Evolutionary conservation across 2,113 vertebrate species (phyloP).

Genomic region (Salminus brasiliensis): DNA sequence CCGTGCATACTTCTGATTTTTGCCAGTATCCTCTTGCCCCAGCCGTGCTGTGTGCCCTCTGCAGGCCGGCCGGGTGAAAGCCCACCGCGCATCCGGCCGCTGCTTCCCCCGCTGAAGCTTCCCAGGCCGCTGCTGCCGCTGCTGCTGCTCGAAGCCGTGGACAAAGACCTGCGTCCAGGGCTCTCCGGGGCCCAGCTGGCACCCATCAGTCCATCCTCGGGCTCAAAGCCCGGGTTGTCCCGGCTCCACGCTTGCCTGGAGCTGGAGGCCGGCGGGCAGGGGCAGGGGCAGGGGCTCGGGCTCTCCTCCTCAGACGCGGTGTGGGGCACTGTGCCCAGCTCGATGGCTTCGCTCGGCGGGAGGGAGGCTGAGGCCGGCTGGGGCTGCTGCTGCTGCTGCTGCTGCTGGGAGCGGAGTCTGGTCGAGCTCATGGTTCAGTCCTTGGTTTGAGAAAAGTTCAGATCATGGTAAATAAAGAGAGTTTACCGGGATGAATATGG

Average conservation of each 20-base stretch:
- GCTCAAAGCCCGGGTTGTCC: conserved; percentile 92
- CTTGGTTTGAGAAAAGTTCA: neutral
- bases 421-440: conserved; percentile 73
- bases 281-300: neutral
- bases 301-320: conserved; percentile 46
- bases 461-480: neutral
- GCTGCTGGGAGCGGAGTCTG: conserved; percentile 65
- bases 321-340: conserved; percentile 78
- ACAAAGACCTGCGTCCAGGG: conserved; percentile 77
- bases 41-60: conserved; percentile 73
- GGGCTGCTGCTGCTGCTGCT: conserved; percentile 58
- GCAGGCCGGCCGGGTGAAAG: conserved; percentile 71
- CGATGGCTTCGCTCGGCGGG: conserved; percentile 71
- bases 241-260: conserved; percentile 95
- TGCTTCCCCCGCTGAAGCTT: conserved; percentile 70
- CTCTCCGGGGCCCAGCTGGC: conserved; percentile 83
- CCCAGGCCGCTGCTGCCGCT: conserved; percentile 75
- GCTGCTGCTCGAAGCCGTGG: conserved; percentile 79
- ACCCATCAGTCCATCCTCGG: conserved; percentile 87
- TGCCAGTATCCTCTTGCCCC: conserved; percentile 74
- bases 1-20: conserved; percentile 70
- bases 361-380: conserved; percentile 39
- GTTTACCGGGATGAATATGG: neutral
- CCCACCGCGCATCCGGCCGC: conserved; percentile 66
- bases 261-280: conserved; percentile 76